Conservation (phyloP, 2,888 invertebrate genomes). For the Pachydiplax longipennis region DNA sequence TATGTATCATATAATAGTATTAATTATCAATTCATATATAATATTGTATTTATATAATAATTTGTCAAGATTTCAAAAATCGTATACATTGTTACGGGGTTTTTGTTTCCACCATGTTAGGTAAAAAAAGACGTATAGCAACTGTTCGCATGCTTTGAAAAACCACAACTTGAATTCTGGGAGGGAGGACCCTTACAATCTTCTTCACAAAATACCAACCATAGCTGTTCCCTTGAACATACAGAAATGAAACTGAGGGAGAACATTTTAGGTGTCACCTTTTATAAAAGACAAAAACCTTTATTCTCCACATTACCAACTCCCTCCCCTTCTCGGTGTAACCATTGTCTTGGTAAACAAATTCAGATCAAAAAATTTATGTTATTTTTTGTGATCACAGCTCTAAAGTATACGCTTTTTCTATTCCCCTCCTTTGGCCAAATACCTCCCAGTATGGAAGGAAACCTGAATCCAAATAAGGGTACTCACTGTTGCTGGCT, state of each 20-base stretch:
- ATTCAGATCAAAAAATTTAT: slow-evolving; percentile 35
- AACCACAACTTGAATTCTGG: slow-evolving; percentile 5
- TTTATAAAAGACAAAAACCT: not conserved
- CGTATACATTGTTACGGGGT: slow-evolving; percentile 47
- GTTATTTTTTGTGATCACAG: slow-evolving; percentile 39
- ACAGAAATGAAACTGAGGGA: not conserved
- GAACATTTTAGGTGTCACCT: not conserved
- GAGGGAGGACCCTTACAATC: slow-evolving; percentile 18
- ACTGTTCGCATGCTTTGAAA: slow-evolving; percentile 41
- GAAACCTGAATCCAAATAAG: not conserved
- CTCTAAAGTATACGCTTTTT: slow-evolving; percentile 43
- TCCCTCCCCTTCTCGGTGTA: slow-evolving; percentile 17
- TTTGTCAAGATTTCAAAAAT: slow-evolving; percentile 46
- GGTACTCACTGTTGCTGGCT: slow-evolving; percentile 37
- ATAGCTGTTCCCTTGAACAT: not conserved
- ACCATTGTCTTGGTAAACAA: slow-evolving; percentile 28
- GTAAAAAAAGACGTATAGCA: slow-evolving; percentile 45
- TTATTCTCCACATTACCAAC: not conserved
- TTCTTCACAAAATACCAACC: not conserved
- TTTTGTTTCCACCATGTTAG: slow-evolving; percentile 44
- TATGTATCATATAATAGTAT: slow-evolving; percentile 36
- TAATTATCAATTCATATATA: slow-evolving; percentile 41
- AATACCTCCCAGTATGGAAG: not conserved
- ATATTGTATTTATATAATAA: slow-evolving; percentile 45
- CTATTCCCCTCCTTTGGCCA: not conserved